Percentiles rank a stretch among this genome's conserved stretches.
These are phyloP conservation scores for Tapera naevia DNA, from an alignment of 2,797 vertebrate species.

Conservation along the genomic window DNA sequence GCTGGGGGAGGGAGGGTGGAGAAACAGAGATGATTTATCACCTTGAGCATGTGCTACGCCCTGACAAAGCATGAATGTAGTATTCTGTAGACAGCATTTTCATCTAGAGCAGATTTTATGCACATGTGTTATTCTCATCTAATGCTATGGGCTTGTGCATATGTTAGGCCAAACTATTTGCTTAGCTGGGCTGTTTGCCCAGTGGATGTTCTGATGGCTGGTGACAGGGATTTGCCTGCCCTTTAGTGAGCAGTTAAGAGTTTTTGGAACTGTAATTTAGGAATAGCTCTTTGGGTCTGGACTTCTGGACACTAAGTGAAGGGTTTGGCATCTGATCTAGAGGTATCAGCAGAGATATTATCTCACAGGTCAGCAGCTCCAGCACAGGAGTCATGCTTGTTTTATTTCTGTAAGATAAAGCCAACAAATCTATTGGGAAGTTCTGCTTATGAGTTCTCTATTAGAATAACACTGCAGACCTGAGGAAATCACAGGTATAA, in stretches of 20 bases:
- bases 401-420: constrained; percentile 4
- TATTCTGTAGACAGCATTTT: constrained; percentile 37
- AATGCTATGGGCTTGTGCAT: neutral
- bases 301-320: neutral
- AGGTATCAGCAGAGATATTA: neutral
- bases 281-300: neutral
- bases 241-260: neutral
- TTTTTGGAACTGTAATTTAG: neutral
- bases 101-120: constrained; percentile 9
- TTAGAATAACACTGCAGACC: neutral
- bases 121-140: constrained; percentile 27
- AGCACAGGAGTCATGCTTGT: neutral
- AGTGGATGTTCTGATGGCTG: constrained; percentile 27
- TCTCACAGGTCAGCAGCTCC: neutral
- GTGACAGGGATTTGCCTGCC: constrained; percentile 20
- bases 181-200: constrained; percentile 42
- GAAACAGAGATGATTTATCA: constrained; percentile 47
- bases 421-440: neutral
- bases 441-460: neutral
- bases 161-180: constrained; percentile 39
- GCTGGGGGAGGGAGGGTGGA: neutral
- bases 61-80: constrained; percentile 40
- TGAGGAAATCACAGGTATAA: constrained; percentile 23
- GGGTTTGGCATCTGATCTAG: neutral
- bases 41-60: constrained; percentile 6